Evolutionary conservation across 2,797 vertebrate species (phyloP), one percentile per base, ranked within the genome.

Genomic region (Leptatherina wallacei): DNA sequence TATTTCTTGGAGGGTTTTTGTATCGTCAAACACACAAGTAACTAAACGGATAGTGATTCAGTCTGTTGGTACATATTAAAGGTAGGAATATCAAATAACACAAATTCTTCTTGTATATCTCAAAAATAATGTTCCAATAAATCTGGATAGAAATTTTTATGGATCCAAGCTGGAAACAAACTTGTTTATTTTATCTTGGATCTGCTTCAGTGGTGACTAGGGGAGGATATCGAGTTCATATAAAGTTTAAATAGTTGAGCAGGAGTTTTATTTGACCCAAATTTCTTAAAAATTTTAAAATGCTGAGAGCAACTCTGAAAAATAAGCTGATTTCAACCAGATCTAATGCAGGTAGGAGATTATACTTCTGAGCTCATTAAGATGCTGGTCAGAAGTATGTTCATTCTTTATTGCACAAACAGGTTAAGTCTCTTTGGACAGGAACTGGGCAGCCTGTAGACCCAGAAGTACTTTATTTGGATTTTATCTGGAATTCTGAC

Each of bases 211-310:
- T 47, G 30, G 57, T 55, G 30, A 66, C 40, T 68, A 22, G 24
- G 2, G 18, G 59, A 59, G n/a, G 40, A 65, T 47, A 22, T 56
- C 36, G 30, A 64, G 56, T 78, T 78, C 69, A 75, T 22, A 58
- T 55, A 20, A 72, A 70, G 71, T 68, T 69, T 14, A 72, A 69
- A 64, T 44, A 80, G 61, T 64, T 42, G 49, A 69, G 54, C 64
- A 47, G 82, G 71, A 81, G 68, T 75, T 73, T 40, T 6, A 3
- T 68, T 63, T 73, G 72, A 75, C 65, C 72, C 36, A 72, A 52
- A 61, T 79, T 69, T 59, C 57, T 65, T 20, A n/a, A n/a, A n/a
- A n/a, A 78, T 74, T 69, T 75, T 3, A 68, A 2, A 29, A 47
- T 16, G 49, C 58, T 71, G 8, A 18, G 11, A 64, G 47, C 14